These are phyloP conservation scores for Temnopleurus reevesii DNA, from an alignment of 53 echinoderm and acorn worm genomes.

Conservation along the genomic window DNA sequence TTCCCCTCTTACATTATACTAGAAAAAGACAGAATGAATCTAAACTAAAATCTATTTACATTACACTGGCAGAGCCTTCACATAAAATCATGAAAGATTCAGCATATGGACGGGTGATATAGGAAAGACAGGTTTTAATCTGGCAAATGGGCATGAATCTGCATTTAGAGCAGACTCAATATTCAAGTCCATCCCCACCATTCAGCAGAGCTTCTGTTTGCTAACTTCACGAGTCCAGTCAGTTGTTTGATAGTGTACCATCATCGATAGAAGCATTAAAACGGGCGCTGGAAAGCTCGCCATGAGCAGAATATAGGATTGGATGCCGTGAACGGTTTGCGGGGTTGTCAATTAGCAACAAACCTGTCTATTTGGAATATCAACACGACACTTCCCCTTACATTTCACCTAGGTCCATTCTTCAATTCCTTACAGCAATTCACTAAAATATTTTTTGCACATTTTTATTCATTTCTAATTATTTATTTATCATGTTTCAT, in stretches of 20 bases:
- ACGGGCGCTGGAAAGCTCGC: neutral
- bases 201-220: slow-evolving; percentile 27
- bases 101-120: neutral
- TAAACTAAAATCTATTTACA: no score
- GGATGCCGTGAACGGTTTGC: slow-evolving; percentile 6
- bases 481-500: no score
- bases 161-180: neutral
- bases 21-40: neutral
- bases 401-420: no score
- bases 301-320: slow-evolving; percentile 25
- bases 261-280: neutral
- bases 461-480: no score
- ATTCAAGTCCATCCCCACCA: neutral
- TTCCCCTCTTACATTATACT: no score
- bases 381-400: neutral
- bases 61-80: neutral
- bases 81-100: neutral
- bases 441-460: no score
- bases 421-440: no score
- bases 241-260: slow-evolving; percentile 7
- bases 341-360: neutral
- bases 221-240: neutral
- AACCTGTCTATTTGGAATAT: neutral
- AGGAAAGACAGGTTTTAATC: neutral
- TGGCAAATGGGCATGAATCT: neutral